Conservation (phyloP, 2,797 vertebrate genomes). For the Poecile montanus region DNA sequence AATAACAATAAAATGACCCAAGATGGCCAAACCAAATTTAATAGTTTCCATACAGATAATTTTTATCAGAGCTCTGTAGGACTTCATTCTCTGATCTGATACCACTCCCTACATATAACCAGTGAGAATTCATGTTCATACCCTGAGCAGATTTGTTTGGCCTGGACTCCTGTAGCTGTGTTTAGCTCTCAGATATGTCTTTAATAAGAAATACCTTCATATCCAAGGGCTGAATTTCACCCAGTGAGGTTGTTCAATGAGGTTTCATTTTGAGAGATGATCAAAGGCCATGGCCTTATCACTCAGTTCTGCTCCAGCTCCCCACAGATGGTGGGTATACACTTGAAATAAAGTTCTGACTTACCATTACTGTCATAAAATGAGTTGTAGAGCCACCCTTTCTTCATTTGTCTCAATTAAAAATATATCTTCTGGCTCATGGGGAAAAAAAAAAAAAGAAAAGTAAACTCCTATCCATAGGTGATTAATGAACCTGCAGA, state of each 20-base stretch:
- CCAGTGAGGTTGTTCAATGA: background rate
- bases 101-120: background rate
- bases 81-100: background rate
- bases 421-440: background rate
- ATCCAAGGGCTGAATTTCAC: background rate
- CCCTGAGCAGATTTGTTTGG: background rate
- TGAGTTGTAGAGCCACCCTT: background rate
- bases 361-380: slow-evolving; percentile 28
- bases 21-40: background rate
- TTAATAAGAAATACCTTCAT: background rate
- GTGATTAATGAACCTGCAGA: slow-evolving; percentile 79
- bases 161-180: background rate
- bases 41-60: background rate
- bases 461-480: slow-evolving; percentile 29
- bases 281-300: background rate
- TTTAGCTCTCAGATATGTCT: background rate
- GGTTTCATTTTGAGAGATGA: slow-evolving; percentile 23
- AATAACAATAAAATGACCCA: slow-evolving; percentile 19
- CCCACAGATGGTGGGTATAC: background rate
- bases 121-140: background rate
- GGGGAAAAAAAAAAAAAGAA: background rate
- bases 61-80: background rate
- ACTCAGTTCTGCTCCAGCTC: background rate
- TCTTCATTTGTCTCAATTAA: slow-evolving; percentile 41
- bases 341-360: background rate